These are phyloP conservation scores for Vicugna pacos DNA, from an alignment of 2,113 vertebrate genomes.

Conservation along the genomic window DNA sequence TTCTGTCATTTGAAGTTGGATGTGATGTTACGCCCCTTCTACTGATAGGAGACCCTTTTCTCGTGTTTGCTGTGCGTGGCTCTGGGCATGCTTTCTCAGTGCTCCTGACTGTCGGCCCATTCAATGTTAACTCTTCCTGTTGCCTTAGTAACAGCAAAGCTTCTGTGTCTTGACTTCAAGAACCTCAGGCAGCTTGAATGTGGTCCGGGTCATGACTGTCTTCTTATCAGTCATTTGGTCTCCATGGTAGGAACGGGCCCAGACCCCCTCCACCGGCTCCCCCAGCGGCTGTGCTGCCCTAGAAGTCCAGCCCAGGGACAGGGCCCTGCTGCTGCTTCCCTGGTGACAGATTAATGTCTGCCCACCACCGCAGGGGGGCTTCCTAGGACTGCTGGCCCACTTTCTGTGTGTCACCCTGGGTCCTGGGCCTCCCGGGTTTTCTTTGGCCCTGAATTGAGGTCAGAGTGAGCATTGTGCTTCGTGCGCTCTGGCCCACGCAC, in stretches of 20 bases:
- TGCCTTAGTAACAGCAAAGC: background rate
- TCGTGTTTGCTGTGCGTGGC: background rate
- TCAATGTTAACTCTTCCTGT: background rate
- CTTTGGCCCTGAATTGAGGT: background rate
- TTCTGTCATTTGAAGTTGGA: background rate
- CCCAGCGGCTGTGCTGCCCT: background rate
- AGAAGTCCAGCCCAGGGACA: background rate
- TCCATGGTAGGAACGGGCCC: background rate
- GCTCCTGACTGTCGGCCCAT: background rate
- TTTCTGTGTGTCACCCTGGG: background rate
- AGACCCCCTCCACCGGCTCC: rapidly evolving
- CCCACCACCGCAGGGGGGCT: rapidly evolving
- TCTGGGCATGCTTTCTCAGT: background rate
- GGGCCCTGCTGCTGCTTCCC: background rate
- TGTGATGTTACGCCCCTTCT: background rate
- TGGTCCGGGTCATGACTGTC: background rate
- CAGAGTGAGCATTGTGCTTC: background rate
- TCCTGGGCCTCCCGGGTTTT: background rate
- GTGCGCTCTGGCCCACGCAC: background rate
- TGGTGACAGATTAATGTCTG: background rate
- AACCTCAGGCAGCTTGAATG: background rate
- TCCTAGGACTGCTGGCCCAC: background rate
- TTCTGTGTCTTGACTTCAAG: background rate
- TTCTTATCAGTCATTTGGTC: background rate
- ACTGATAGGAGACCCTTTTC: background rate